Evolutionary conservation across 2,113 vertebrate genomes (phyloP).

Genomic region (Drymodes brunneopygia): DNA sequence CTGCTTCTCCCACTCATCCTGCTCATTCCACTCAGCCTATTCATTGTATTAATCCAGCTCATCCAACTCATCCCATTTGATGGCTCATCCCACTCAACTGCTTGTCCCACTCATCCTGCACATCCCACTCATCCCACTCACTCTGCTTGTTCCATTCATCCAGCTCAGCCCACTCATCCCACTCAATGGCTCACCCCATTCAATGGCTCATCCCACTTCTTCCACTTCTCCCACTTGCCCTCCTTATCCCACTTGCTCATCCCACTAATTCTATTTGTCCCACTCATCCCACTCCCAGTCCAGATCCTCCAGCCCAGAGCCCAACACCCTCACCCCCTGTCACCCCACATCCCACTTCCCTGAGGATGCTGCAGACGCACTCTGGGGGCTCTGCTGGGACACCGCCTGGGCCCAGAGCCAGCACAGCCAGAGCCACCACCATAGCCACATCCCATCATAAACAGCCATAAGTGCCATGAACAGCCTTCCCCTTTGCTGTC

Average conservation of each 20-base stretch:
- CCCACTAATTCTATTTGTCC: neutral
- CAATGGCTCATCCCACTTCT: neutral
- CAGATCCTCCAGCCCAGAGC: neutral
- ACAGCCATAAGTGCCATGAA: too few species aligned
- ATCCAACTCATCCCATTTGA: neutral
- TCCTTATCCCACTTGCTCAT: neutral
- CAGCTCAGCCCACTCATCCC: neutral
- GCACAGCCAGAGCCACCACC: neutral
- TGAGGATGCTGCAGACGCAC: neutral
- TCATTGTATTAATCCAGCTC: neutral
- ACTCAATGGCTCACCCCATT: neutral
- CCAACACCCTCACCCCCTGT: neutral
- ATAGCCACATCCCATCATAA: neutral
- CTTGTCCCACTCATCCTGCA: neutral
- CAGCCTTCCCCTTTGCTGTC: neutral
- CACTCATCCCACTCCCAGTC: neutral
- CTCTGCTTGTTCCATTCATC: neutral
- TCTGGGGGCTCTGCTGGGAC: neutral
- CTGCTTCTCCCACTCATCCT: neutral
- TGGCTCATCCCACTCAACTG: neutral
- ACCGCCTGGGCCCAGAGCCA: neutral
- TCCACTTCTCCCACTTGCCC: neutral
- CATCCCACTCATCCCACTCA: neutral
- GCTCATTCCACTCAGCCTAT: neutral
- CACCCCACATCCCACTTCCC: neutral